These are phyloP conservation scores for Siphamia tubifer DNA, from an alignment of 2,113 vertebrate genomes.

Conservation along the genomic window DNA sequence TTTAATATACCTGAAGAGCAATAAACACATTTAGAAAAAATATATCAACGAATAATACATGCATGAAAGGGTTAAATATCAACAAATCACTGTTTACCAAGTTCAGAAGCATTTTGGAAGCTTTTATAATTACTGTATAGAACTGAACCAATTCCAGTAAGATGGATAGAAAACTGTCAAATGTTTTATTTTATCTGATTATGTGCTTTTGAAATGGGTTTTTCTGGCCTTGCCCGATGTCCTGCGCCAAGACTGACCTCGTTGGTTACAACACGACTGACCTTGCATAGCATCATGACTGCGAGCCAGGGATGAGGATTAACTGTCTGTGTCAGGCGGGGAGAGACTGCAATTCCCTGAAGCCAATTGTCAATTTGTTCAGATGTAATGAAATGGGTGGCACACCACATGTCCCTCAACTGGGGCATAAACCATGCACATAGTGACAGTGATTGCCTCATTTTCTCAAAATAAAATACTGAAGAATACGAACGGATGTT, in stretches of 20 bases:
- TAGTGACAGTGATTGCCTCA: constrained; percentile 1
- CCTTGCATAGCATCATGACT: constrained; percentile 51
- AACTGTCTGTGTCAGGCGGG: constrained; percentile 42
- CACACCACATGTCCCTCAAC: neutral
- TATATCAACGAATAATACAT: too few species aligned
- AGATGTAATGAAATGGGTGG: constrained; percentile 40
- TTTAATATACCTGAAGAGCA: too few species aligned
- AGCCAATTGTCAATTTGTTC: constrained; percentile 46
- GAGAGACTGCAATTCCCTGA: constrained; percentile 25
- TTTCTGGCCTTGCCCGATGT: neutral
- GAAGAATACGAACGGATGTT: too few species aligned
- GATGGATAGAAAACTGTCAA: neutral
- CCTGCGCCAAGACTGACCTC: constrained; percentile 1
- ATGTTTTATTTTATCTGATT: constrained; percentile 26
- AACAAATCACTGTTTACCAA: neutral
- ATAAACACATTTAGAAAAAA: too few species aligned
- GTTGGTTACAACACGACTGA: constrained; percentile 19
- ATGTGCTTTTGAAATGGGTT: constrained; percentile 19
- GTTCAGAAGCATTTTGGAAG: neutral
- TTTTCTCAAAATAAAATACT: constrained; percentile 12
- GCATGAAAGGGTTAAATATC: too few species aligned
- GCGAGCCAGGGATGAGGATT: constrained; percentile 57
- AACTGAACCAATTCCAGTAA: neutral
- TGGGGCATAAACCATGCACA: constrained; percentile 4
- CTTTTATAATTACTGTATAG: neutral